These are phyloP conservation scores for Eulithis testata DNA, from an alignment of 2,888 invertebrate genomes.

Conservation along the genomic window DNA sequence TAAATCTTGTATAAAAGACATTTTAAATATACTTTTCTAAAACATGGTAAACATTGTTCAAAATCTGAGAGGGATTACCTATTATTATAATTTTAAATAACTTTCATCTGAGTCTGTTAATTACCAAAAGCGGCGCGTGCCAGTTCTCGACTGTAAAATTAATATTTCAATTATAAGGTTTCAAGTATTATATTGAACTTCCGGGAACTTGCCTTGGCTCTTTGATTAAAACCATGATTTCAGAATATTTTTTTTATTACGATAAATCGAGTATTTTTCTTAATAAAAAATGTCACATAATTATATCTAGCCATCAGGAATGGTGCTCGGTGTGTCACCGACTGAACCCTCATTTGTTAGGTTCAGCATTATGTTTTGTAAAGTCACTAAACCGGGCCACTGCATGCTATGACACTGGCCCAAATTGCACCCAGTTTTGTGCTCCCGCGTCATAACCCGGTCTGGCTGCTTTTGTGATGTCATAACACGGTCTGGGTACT, in stretches of 20 bases:
- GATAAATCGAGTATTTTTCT: background rate
- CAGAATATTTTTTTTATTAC: background rate
- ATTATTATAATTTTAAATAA: background rate
- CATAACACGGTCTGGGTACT: background rate
- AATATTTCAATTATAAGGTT: background rate
- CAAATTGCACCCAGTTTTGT: slow-evolving; percentile 9
- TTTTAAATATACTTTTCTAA: too few relatives aligned
- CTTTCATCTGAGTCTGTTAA: background rate
- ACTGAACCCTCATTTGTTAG: slow-evolving; percentile 23
- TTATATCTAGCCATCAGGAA: background rate
- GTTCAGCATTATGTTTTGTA: slow-evolving; percentile 28
- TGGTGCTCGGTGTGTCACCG: slow-evolving; percentile 9
- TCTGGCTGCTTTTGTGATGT: too few relatives aligned
- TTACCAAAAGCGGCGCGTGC: background rate
- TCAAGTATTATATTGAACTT: background rate
- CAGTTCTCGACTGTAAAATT: background rate
- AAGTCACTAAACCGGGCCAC: slow-evolving; percentile 20
- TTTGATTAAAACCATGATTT: background rate
- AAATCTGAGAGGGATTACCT: background rate
- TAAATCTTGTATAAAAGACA: background rate
- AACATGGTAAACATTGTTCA: background rate
- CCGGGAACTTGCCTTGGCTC: background rate
- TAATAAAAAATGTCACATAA: background rate
- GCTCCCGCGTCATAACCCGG: background rate
- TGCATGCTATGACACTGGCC: slow-evolving; percentile 22